Percentiles rank a stretch among this genome's conserved stretches.
Conservation (phyloP, 35 echinoderm and acorn worm genomes). For the Ophioderma brevispina region DNA sequence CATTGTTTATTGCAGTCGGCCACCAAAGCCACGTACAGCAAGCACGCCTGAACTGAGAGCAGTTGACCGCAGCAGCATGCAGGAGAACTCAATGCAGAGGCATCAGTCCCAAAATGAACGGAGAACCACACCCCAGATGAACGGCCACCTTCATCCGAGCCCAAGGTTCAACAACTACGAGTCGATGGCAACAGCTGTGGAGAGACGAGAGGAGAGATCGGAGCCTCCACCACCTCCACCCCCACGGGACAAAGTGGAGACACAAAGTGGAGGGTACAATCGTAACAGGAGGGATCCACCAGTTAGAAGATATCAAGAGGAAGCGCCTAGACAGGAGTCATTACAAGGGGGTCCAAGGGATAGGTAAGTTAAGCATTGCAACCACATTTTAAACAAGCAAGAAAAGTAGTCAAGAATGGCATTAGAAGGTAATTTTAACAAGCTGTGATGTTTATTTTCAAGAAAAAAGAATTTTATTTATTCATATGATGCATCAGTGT, state of each 20-base stretch:
- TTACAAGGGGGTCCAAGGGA: not conserved
- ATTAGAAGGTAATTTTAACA: too few relatives aligned
- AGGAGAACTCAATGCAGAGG: slow-evolving; percentile 39
- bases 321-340: not conserved
- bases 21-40: slow-evolving; percentile 33
- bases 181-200: not conserved
- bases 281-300: not conserved
- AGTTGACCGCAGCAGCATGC: slow-evolving; percentile 32
- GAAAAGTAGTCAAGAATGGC: too few relatives aligned
- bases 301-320: not conserved
- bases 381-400: too few relatives aligned
- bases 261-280: slow-evolving; percentile 19
- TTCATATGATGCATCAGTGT: too few relatives aligned
- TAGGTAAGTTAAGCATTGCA: too few relatives aligned
- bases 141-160: slow-evolving; percentile 18
- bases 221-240: slow-evolving; percentile 8
- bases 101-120: slow-evolving; percentile 22
- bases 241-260: slow-evolving; percentile 30
- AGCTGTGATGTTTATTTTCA: too few relatives aligned
- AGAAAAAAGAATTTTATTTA: too few relatives aligned
- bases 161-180: slow-evolving; percentile 13
- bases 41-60: slow-evolving; percentile 77
- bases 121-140: slow-evolving; percentile 15
- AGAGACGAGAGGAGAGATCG: slow-evolving; percentile 18
- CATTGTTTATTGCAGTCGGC: not conserved